Evolutionary conservation across 2,113 vertebrate species (phyloP).

Genomic region (Ptilonorhynchus violaceus): DNA sequence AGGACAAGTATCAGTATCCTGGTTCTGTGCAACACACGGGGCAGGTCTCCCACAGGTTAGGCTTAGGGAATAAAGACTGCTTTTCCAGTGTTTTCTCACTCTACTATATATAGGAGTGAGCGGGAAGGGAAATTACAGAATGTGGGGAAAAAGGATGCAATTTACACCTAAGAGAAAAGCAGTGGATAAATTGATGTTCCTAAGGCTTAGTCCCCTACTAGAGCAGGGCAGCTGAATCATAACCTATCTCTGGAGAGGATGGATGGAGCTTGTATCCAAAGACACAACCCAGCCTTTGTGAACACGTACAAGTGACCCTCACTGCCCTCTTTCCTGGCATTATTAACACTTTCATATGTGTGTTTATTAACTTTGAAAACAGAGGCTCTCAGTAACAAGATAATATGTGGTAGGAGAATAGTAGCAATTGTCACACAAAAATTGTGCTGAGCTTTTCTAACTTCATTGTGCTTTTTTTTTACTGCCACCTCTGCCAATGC

Average conservation of each 20-base stretch:
- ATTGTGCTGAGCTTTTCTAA: background rate
- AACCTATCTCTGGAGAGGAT: background rate
- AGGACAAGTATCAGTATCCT: background rate
- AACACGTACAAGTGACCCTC: background rate
- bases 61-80: background rate
- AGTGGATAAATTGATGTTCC: background rate
- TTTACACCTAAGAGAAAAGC: background rate
- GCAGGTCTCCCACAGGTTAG: background rate
- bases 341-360: background rate
- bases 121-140: background rate
- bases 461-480: background rate
- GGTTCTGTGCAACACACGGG: background rate
- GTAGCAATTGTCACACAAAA: background rate
- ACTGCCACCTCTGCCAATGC: background rate
- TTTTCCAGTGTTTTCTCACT: background rate
- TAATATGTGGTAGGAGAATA: background rate
- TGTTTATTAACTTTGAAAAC: background rate
- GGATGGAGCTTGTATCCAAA: background rate
- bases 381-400: background rate
- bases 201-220: background rate
- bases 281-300: background rate
- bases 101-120: background rate
- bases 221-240: background rate
- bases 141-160: background rate
- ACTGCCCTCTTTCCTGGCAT: background rate